Evolutionary conservation across 2,797 vertebrate genomes (phyloP).

Genomic region (Chelidonichthys spinosus): DNA sequence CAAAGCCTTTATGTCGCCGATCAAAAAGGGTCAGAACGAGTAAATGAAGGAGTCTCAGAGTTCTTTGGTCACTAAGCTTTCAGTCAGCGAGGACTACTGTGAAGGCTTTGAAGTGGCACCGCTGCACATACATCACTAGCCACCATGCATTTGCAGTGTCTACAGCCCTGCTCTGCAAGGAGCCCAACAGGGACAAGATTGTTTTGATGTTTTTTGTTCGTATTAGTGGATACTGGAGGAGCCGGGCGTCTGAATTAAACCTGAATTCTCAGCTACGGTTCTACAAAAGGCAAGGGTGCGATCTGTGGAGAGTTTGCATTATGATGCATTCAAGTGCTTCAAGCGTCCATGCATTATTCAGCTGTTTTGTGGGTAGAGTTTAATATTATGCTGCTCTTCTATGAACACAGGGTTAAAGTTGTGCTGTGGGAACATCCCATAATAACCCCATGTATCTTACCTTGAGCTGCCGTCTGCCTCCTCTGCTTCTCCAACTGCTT

Average conservation of each 20-base stretch:
- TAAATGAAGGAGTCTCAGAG: constrained; percentile 53
- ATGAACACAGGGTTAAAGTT: background rate
- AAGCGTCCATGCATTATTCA: constrained; percentile 5
- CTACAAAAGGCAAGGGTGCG: too few species aligned
- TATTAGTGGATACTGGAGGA: constrained; percentile 5
- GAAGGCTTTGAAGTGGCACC: constrained; percentile 61
- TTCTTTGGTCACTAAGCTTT: constrained; percentile 54
- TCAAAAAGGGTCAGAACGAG: constrained; percentile 55
- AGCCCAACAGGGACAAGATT: constrained; percentile 40
- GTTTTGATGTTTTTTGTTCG: constrained; percentile 4
- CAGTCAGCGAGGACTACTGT: constrained; percentile 36
- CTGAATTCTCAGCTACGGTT: background rate
- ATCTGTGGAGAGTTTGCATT: background rate
- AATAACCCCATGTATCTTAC: constrained; percentile 73
- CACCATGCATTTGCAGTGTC: constrained; percentile 32
- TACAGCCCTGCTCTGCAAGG: constrained; percentile 16
- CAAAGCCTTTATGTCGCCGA: constrained; percentile 60
- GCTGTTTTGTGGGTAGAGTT: constrained; percentile 7
- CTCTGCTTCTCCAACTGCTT: constrained; percentile 84
- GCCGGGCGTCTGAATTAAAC: background rate
- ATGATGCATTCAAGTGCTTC: constrained; percentile 11
- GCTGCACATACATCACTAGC: constrained; percentile 22
- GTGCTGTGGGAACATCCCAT: background rate
- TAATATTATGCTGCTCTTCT: background rate
- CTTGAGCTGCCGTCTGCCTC: constrained; percentile 85